Conservation (phyloP, 2,888 invertebrate genomes). For the Pandemis corylana region DNA sequence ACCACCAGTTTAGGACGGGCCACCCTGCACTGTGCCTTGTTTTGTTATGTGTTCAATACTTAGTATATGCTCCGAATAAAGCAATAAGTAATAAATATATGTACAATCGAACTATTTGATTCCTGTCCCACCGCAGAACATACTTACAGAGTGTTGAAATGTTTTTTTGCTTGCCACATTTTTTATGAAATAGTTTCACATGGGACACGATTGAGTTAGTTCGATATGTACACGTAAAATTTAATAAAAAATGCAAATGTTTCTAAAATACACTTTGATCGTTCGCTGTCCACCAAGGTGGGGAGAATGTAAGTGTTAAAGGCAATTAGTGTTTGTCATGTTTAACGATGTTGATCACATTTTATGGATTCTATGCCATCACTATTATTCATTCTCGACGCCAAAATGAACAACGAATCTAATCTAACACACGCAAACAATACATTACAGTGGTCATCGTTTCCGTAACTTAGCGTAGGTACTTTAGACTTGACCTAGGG, state of each 20-base stretch:
- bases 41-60: constrained; percentile 5
- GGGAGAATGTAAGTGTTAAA: not conserved
- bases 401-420: not conserved
- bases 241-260: not conserved
- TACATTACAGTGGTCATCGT: constrained; percentile 1
- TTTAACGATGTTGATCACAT: not conserved
- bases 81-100: not conserved
- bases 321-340: not conserved
- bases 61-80: not conserved
- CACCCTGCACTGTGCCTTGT: constrained; percentile 13
- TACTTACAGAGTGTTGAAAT: too few species aligned
- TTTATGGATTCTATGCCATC: constrained; percentile 2
- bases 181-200: too few species aligned
- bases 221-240: not conserved
- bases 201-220: too few species aligned
- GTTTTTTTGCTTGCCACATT: too few species aligned
- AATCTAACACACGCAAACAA: not conserved
- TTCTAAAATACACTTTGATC: not conserved
- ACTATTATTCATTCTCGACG: not conserved
- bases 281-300: not conserved
- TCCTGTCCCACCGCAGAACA: too few species aligned
- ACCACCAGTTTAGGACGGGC: not conserved
- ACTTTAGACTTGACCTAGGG: not conserved
- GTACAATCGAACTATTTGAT: not conserved
- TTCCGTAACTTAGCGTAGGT: not conserved